phyloP scores from a whole-genome alignment of 2,113 vertebrate species.

The Oceanodroma tethys region DNA sequence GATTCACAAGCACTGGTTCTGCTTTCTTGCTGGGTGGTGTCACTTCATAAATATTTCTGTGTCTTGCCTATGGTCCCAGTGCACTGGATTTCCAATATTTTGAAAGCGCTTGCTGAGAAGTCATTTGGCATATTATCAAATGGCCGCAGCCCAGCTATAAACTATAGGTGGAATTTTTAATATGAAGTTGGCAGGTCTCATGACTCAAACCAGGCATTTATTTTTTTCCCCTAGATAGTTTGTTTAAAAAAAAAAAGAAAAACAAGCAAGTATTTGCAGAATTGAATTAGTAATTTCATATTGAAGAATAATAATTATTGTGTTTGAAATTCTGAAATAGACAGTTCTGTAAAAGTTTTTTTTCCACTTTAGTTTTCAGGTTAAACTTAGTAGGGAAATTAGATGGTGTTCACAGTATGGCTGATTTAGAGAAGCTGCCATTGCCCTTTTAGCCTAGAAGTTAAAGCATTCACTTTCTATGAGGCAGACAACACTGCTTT shows the following conservation, averaged over 20 bases:
- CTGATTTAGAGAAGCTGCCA: not conserved
- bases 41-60: slow-evolving; percentile 2
- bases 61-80: not conserved
- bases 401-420: not conserved
- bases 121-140: slow-evolving; percentile 33
- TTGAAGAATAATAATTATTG: not conserved
- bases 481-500: not conserved
- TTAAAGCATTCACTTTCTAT: not conserved
- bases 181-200: not conserved
- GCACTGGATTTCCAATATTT: not conserved
- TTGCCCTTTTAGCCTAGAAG: not conserved
- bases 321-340: not conserved
- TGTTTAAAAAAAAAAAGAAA: not conserved
- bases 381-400: not conserved
- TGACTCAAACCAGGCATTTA: fast-evolving
- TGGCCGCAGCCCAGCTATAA: not conserved
- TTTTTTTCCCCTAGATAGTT: not conserved
- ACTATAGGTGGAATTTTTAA: slow-evolving; percentile 11
- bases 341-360: not conserved
- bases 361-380: not conserved
- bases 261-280: not conserved
- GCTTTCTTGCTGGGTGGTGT: not conserved
- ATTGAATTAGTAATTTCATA: not conserved
- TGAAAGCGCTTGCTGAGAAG: not conserved
- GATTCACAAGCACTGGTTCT: not conserved